phyloP scores from a whole-genome alignment of 2,797 vertebrate genomes.

The Myotis daubentonii region DNA sequence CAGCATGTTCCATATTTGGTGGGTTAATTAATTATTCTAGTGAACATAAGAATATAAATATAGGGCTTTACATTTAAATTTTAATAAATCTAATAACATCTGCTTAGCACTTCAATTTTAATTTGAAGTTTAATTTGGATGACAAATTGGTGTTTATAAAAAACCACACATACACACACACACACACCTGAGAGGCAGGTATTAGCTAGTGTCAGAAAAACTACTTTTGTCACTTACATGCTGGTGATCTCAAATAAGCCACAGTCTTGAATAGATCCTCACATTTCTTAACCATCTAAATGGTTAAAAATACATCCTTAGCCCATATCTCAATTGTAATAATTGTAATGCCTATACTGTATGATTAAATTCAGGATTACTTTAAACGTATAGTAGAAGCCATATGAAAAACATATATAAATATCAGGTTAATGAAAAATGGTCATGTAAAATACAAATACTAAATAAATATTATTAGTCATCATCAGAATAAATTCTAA shows the following conservation, averaged over 20 bases:
- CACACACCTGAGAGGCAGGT: neutral
- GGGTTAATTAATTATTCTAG: neutral
- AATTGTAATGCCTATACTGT: neutral
- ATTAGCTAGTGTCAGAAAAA: neutral
- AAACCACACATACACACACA: neutral
- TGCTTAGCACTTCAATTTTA: neutral
- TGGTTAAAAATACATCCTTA: neutral
- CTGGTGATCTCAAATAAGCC: neutral
- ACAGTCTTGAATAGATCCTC: neutral
- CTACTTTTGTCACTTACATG: neutral
- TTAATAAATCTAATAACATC: neutral
- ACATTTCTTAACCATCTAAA: neutral
- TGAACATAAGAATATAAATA: neutral
- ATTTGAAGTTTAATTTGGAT: neutral
- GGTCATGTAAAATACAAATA: neutral
- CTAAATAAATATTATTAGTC: neutral
- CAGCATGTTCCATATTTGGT: neutral
- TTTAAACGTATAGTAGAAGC: neutral
- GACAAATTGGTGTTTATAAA: neutral
- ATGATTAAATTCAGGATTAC: neutral
- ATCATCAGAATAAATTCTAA: neutral
- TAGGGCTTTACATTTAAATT: neutral
- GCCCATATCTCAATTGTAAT: neutral
- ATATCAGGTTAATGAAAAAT: neutral
- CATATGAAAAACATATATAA: neutral